Percentiles rank a stretch among this genome's conserved stretches.
Evolutionary conservation across 2,113 vertebrate genomes (phyloP).

Genomic region (Rhabdomys dilectus): DNA sequence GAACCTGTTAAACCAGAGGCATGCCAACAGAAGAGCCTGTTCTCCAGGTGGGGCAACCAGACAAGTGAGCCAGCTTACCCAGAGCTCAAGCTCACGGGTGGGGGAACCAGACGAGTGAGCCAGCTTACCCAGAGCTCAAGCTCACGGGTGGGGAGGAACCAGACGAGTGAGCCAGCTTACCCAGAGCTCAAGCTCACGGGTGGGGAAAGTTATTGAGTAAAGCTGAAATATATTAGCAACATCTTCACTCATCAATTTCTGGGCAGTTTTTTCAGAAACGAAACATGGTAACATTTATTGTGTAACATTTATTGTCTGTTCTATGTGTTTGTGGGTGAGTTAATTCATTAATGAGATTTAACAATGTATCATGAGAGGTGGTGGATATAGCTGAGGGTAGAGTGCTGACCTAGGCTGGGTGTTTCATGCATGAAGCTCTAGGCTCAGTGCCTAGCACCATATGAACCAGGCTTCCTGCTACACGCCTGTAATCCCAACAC

Average conservation of each 20-base stretch:
- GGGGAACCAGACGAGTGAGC: neutral
- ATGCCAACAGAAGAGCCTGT: slow-evolving; percentile 64
- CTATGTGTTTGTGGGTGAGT: neutral
- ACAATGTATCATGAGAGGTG: neutral
- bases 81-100: slow-evolving; percentile 70
- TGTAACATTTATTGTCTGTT: neutral
- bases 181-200: neutral
- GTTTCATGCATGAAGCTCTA: neutral
- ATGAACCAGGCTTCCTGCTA: neutral
- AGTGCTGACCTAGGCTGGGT: neutral
- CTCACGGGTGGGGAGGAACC: slow-evolving; percentile 71
- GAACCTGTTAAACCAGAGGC: slow-evolving; percentile 87
- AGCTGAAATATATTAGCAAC: neutral
- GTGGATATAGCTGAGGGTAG: too few species aligned
- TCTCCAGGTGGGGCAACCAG: slow-evolving; percentile 79
- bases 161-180: neutral
- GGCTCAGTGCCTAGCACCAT: neutral
- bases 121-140: neutral
- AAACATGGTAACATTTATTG: neutral
- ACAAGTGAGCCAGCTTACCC: neutral
- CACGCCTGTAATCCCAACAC: neutral
- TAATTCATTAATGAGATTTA: neutral
- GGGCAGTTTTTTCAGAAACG: neutral
- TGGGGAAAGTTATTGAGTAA: neutral
- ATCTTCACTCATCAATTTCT: neutral